Conservation (phyloP, 2,888 invertebrate species). For the Meandrusa payeni region DNA sequence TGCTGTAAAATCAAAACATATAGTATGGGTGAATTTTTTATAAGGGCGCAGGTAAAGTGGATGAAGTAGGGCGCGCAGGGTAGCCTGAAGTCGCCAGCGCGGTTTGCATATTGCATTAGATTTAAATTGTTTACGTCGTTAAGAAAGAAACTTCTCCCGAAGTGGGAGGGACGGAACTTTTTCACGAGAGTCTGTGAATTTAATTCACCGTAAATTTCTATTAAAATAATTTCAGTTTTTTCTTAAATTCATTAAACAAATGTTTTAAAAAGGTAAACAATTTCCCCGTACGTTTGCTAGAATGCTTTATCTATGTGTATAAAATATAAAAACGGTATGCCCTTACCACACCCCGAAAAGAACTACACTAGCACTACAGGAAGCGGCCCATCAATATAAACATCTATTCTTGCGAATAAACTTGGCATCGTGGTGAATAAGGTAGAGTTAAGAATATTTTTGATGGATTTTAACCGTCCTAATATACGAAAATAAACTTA, state of each 20-base stretch:
- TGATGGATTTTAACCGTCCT: no score
- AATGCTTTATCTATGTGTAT: no score
- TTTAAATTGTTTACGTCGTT: conserved; percentile 80
- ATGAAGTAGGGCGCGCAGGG: conserved; percentile 37
- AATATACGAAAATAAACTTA: no score
- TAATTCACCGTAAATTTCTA: conserved; percentile 40
- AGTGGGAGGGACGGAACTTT: conserved; percentile 53
- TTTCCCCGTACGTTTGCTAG: no score
- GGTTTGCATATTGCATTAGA: conserved; percentile 76
- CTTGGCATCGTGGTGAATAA: no score
- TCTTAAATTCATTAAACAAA: neutral
- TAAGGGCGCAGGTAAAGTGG: conserved; percentile 46
- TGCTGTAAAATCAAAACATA: conserved; percentile 11
- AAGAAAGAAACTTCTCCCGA: conserved; percentile 67
- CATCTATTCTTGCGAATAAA: no score
- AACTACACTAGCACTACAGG: no score
- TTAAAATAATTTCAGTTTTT: conserved; percentile 24
- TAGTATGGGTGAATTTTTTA: conserved; percentile 45
- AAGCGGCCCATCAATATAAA: no score
- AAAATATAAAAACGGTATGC: no score
- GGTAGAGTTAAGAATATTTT: no score
- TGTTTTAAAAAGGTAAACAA: neutral
- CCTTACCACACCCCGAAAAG: no score
- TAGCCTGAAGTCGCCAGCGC: conserved; percentile 46
- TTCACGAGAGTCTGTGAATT: conserved; percentile 38